These are phyloP conservation scores for Epinephelus malabaricus DNA, from an alignment of 2,797 vertebrate species.

Conservation along the genomic window DNA sequence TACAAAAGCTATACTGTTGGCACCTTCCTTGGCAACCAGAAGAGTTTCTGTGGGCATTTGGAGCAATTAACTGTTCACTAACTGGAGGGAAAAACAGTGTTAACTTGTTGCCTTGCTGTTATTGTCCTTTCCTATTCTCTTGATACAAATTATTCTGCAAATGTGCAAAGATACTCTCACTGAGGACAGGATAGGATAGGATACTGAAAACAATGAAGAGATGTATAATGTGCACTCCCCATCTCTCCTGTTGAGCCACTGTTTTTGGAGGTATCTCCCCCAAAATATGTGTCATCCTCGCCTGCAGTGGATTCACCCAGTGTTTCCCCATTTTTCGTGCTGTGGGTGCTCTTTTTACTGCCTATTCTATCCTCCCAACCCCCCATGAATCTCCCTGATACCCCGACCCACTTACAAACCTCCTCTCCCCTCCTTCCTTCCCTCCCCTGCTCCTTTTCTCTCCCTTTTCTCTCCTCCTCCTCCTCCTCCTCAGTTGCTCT, in stretches of 20 bases:
- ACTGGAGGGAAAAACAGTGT: slow-evolving; percentile 1
- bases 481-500: slow-evolving; percentile 56
- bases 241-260: slow-evolving; percentile 5
- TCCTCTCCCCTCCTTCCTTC: slow-evolving; percentile 56
- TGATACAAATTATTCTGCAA: neutral
- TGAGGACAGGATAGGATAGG: neutral
- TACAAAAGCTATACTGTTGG: slow-evolving; percentile 41
- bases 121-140: neutral
- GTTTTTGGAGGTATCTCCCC: slow-evolving; percentile 1
- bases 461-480: slow-evolving; percentile 12
- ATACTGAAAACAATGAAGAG: neutral
- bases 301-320: slow-evolving; percentile 29
- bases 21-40: slow-evolving; percentile 47
- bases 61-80: slow-evolving; percentile 37
- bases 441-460: slow-evolving; percentile 41
- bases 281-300: slow-evolving; percentile 22
- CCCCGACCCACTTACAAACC: slow-evolving; percentile 76
- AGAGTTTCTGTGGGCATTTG: slow-evolving; percentile 30
- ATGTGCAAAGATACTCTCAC: neutral
- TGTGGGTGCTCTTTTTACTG: slow-evolving; percentile 60
- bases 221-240: neutral
- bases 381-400: slow-evolving; percentile 70
- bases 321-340: slow-evolving; percentile 26
- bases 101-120: slow-evolving; percentile 20
- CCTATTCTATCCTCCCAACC: slow-evolving; percentile 63